Conservation (phyloP, 2,113 vertebrate species). For the Nerophis lumbriciformis region DNA sequence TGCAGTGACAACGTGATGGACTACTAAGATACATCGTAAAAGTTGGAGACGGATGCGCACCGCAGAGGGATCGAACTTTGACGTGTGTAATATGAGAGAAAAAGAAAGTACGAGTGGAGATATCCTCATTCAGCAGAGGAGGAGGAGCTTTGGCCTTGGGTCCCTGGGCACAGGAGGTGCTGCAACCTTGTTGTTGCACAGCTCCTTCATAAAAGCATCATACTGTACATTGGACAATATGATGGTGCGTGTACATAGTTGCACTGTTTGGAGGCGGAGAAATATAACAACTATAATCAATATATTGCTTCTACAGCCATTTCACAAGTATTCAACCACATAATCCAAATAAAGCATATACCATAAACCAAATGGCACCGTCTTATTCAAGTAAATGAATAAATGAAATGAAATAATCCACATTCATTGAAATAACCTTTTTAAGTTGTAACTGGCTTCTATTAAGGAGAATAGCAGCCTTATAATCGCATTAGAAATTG, state of each 20-base stretch:
- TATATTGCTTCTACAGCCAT: neutral
- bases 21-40: constrained; percentile 23
- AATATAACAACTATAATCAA: constrained; percentile 1
- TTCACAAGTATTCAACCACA: neutral
- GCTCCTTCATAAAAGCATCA: neutral
- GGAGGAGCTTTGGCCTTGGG: constrained; percentile 80
- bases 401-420: too few relatives aligned
- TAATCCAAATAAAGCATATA: too few relatives aligned
- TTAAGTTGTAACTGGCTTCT: too few relatives aligned
- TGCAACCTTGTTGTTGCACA: constrained; percentile 33
- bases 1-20: constrained; percentile 17
- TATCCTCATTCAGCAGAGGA: constrained; percentile 40
- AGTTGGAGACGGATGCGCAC: constrained; percentile 22
- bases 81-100: constrained; percentile 31
- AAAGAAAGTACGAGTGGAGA: constrained; percentile 45
- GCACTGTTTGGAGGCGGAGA: neutral
- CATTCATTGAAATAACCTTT: too few relatives aligned
- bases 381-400: too few relatives aligned
- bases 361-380: too few relatives aligned
- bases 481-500: too few relatives aligned
- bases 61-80: constrained; percentile 11
- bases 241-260: too few relatives aligned
- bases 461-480: too few relatives aligned
- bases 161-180: constrained; percentile 87
- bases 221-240: neutral